A percentile compares a stretch with the other conserved stretches of the same genome.
Conservation (phyloP, 2,797 vertebrate genomes). For the Xiphophorus birchmanni region DNA sequence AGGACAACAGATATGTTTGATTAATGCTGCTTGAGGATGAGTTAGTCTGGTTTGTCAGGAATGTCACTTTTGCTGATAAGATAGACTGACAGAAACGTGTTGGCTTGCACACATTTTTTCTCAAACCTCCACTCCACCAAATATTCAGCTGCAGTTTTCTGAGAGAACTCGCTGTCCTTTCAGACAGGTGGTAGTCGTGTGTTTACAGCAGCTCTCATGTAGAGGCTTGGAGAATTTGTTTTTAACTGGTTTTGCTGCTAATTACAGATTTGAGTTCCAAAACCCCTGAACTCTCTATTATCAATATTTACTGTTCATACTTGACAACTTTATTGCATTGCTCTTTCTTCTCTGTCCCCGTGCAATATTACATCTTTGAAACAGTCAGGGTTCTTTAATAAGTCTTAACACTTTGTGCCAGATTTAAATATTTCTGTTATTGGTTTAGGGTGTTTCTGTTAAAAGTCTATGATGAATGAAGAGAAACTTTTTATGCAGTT, state of each 20-base stretch:
- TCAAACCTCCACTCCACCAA: conserved; percentile 30
- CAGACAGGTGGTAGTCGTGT: conserved; percentile 3
- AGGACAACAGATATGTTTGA: conserved; percentile 36
- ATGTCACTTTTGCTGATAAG: conserved; percentile 30
- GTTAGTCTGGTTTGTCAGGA: conserved; percentile 49
- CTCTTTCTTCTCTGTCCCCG: conserved; percentile 1
- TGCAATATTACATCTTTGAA: background rate
- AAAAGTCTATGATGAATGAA: background rate
- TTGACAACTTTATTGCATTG: background rate
- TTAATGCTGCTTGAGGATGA: conserved; percentile 48
- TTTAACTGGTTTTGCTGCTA: background rate
- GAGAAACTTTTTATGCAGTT: background rate
- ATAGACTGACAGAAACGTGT: conserved; percentile 45
- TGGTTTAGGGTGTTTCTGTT: background rate
- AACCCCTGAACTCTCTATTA: background rate
- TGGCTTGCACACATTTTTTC: conserved; percentile 33
- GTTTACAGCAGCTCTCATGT: background rate
- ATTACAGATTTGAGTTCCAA: background rate
- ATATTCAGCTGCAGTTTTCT: conserved; percentile 16
- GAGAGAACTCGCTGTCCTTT: conserved; percentile 24
- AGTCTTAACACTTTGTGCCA: background rate
- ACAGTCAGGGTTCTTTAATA: background rate
- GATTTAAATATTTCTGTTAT: background rate
- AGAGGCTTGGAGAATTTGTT: background rate
- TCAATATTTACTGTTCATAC: background rate